Base-by-base conservation (phyloP, 2,888 invertebrate species). In the Melangyna quadrimaculata region DNA sequence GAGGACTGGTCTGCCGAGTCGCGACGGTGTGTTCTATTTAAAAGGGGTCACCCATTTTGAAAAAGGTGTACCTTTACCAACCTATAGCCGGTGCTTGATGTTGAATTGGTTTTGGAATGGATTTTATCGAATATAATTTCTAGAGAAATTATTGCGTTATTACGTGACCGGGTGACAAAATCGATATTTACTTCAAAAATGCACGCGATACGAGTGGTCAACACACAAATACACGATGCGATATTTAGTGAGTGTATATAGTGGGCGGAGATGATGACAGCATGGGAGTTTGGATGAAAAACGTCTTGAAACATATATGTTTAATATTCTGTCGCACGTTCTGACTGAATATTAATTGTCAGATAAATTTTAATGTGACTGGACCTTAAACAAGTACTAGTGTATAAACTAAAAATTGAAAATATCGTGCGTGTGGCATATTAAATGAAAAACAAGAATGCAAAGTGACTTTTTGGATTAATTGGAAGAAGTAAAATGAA, bases 101-200 rank as follows among this genome's bases (percentile, higher is more conserved):
- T n/a, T n/a, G n/a, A n/a, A n/a, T n/a, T n/a, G 69, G 45, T 67
- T 77, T 61, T 43, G 12, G 2, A 65, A 65, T 78, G 63, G 70
- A 77, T 70, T 59, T 73, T 70, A 65, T 70, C 70, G 73, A 53
- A 40, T 35, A 1, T 78, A 78, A 78, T 83, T n/a, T 75, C 35
- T 45, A 72, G 59, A 35, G 79, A 63, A 86, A 65, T 73, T 78
- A 81, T 73, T 77, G 63, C 72, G 48, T 72, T 70, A 53, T 81
- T 65, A 73, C 80, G 81, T 81, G 84, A 75, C 79, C 65, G 70
- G 70, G 59, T 75, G 86, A 81, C 77, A 78, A 81, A 86, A 86
- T 77, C 86, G 81, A 86, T 86, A 77, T 61, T 73, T 37, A 65
- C 19, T 74, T 51, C 70, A 63, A 86, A 86, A 78, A 63, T 81